Evolutionary conservation across 2,888 invertebrate species (phyloP), one percentile per base, ranked within the genome.

Genomic region (Harpagoxenus sublaevis): DNA sequence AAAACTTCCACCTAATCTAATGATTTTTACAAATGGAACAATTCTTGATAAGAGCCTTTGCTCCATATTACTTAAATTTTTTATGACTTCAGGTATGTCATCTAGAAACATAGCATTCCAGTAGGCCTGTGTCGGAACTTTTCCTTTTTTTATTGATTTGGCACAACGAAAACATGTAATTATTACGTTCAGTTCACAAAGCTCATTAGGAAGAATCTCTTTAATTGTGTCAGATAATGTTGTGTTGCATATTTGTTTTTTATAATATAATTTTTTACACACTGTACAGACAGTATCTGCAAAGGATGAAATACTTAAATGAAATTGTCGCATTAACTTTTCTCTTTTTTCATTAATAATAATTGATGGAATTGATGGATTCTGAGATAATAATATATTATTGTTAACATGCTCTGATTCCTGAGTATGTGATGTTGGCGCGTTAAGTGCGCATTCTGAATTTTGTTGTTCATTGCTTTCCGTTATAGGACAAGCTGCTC

Each of bases 71-170:
- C 8, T 45, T 66, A 28, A 66, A 66, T 66, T 23, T 66, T 8
- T 8, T 45, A 66, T 66, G 9, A 66, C 42, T 0, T 42, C 8
- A 3, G 15, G 15, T 15, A 65, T 45, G 3, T 65, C 23, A 23
- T 65, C 8, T 65, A 65, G 15, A 65, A 65, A 45, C 42, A 65
- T 65, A 65, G 65, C 65, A 28, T 65, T 65, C 42, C 23, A 65
- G 45, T 45, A 65, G 15, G 23, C 15, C 23, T 28, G 65, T 45
- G 45, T 65, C 5, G 63, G 63, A 39, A 63, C n/a, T 39, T 63
- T 63, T 10, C 12, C 63, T 12, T 63, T 63, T 63, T 66, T 45
- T 10, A 66, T 18, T 3, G 45, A 66, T 5, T 28, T 66, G 4
- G 15, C 45, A 42, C 42, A 45, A 45, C 45, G 45, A 0, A 45